These are phyloP conservation scores for Anguilla japonica DNA, from an alignment of 2,113 vertebrate species.

Conservation along the genomic window DNA sequence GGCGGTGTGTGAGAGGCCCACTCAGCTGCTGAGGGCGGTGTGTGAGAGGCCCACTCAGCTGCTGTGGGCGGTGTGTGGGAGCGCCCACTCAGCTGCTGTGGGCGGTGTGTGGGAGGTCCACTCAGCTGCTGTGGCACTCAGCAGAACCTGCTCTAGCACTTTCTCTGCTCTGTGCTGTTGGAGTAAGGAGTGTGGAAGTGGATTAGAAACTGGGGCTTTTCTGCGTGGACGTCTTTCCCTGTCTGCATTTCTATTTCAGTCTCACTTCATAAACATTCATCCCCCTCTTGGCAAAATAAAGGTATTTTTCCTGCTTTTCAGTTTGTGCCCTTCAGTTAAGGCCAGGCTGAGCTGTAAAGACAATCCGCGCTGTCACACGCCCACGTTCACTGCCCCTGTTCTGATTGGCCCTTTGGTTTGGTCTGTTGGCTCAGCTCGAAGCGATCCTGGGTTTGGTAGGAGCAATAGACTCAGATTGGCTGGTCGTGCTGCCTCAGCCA, in stretches of 20 bases:
- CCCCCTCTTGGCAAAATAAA: background rate
- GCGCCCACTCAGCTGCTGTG: no score
- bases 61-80: no score
- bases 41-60: no score
- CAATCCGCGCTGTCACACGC: background rate
- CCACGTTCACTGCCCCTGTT: background rate
- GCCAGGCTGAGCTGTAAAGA: background rate
- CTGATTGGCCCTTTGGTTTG: background rate
- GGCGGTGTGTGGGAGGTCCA: no score
- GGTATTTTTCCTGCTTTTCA: background rate
- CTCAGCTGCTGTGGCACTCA: background rate
- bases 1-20: no score
- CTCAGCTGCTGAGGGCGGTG: no score
- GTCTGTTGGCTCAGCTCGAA: background rate
- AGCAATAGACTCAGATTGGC: no score
- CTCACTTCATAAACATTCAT: slow-evolving; percentile 30
- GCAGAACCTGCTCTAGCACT: background rate
- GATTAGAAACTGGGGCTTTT: slow-evolving; percentile 65
- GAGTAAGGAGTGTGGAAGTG: slow-evolving; percentile 64
- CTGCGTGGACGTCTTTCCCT: slow-evolving; percentile 53
- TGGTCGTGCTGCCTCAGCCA: no score
- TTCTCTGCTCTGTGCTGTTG: slow-evolving; percentile 36
- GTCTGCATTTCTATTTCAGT: slow-evolving; percentile 58
- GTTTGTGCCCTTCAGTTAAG: background rate
- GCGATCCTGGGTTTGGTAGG: no score